Percentiles rank a stretch among this genome's conserved stretches.
Evolutionary conservation across 2,113 vertebrate species (phyloP).

Genomic region (Regulus satrapa): DNA sequence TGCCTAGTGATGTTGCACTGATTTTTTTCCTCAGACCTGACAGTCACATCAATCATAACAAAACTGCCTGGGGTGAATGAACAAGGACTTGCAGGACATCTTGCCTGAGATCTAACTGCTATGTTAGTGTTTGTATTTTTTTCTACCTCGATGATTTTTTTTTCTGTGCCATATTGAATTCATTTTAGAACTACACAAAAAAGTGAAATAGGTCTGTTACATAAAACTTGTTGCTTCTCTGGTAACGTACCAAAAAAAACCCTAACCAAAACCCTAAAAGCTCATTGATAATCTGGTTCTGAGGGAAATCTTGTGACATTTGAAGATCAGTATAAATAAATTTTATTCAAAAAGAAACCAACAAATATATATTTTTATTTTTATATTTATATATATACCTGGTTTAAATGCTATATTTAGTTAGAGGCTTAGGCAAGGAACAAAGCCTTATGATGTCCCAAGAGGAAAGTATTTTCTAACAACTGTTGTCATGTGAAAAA

Average conservation of each 20-base stretch:
- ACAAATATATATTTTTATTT: neutral
- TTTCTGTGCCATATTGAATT: neutral
- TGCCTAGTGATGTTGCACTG: neutral
- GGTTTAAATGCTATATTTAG: neutral
- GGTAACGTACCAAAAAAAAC: neutral
- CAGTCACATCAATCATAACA: neutral
- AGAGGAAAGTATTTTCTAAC: neutral
- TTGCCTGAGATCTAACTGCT: neutral
- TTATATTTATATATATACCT: neutral
- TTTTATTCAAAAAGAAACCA: neutral
- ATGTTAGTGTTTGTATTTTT: neutral
- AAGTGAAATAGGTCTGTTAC: neutral
- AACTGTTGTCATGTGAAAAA: neutral
- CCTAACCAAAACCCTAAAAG: neutral
- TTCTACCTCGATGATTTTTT: neutral
- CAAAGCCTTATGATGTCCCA: neutral
- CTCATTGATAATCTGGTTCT: neutral
- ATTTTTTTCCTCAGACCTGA: neutral
- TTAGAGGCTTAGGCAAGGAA: neutral
- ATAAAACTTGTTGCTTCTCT: neutral
- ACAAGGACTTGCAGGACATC: neutral
- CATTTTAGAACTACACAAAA: neutral
- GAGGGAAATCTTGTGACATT: neutral
- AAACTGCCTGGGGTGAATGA: neutral
- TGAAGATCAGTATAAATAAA: neutral